Conservation (phyloP, 2,113 vertebrate species). For the Rhinopithecus roxellana region DNA sequence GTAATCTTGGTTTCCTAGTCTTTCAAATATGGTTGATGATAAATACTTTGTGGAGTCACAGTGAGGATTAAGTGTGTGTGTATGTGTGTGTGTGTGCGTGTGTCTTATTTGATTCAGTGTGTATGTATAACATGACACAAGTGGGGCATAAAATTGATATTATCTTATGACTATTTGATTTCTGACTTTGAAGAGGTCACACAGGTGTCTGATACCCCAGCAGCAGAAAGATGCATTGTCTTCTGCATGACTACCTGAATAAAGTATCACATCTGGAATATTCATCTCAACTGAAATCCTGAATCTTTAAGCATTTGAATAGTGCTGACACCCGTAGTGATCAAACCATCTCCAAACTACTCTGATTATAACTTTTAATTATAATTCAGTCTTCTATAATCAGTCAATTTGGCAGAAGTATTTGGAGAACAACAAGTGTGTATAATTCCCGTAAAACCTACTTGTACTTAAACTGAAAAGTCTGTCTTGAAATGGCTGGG, state of each 20-base stretch:
- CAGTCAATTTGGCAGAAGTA: background rate
- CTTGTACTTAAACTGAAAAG: background rate
- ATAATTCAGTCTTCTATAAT: background rate
- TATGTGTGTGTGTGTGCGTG: background rate
- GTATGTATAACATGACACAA: background rate
- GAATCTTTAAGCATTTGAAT: background rate
- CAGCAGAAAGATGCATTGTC: background rate
- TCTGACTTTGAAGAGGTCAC: background rate
- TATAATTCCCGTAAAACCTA: background rate
- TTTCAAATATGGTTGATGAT: background rate
- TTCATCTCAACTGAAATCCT: background rate
- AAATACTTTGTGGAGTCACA: background rate
- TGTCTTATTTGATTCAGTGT: background rate
- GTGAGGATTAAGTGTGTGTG: background rate
- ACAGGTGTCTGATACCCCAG: background rate
- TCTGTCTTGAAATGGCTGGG: background rate
- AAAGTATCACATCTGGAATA: background rate
- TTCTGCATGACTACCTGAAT: background rate
- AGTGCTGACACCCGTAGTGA: background rate
- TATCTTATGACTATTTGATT: background rate
- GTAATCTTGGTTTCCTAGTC: background rate
- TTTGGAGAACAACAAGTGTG: background rate
- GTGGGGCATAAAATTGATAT: background rate
- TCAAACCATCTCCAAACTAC: background rate
- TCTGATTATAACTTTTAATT: conserved; percentile 1